A percentile compares a stretch with the other conserved stretches of the same genome.
Evolutionary conservation across 2,113 vertebrate species (phyloP).

Genomic region (Apteryx mantelli): DNA sequence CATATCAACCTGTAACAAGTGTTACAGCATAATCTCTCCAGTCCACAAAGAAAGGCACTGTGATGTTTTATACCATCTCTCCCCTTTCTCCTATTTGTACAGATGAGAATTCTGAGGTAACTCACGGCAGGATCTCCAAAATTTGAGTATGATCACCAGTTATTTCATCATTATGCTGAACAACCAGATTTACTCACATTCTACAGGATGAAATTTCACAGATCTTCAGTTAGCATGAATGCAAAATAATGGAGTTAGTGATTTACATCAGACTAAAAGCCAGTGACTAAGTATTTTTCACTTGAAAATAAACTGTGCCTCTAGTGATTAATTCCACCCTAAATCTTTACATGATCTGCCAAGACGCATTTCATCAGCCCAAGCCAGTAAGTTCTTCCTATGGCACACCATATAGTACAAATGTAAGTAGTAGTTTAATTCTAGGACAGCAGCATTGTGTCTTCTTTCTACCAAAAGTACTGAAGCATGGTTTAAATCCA

Average conservation of each 20-base stretch:
- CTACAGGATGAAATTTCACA: background rate
- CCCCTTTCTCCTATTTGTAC: background rate
- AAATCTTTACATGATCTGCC: background rate
- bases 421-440: background rate
- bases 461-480: background rate
- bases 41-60: rapidly evolving
- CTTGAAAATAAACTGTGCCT: background rate
- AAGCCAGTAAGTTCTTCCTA: background rate
- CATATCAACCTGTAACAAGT: rapidly evolving
- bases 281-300: background rate
- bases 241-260: background rate
- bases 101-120: background rate
- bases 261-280: background rate
- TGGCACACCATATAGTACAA: background rate
- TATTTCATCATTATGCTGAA: background rate
- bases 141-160: background rate
- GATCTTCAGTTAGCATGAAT: background rate
- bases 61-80: background rate
- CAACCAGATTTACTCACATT: background rate
- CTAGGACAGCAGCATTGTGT: background rate
- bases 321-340: background rate
- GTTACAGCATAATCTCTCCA: background rate
- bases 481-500: background rate
- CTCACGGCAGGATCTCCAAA: background rate
- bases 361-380: background rate